Conservation (phyloP, 2,797 vertebrate species). For the Todus mexicanus region DNA sequence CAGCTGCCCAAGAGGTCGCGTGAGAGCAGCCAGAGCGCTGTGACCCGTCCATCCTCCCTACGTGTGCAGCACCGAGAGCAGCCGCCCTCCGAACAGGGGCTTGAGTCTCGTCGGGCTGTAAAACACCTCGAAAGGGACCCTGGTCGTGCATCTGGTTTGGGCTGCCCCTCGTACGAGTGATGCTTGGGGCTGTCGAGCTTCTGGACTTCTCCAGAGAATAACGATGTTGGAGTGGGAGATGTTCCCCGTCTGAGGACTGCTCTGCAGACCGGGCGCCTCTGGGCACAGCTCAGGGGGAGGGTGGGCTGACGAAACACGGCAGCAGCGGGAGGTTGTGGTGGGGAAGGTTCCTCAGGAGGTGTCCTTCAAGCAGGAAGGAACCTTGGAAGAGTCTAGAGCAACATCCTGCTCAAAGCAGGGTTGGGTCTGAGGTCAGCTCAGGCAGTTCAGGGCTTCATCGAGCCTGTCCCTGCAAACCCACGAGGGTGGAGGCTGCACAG, state of each 20-base stretch:
- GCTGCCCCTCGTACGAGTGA: rapidly evolving
- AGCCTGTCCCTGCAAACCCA: not conserved
- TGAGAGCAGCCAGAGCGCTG: not conserved
- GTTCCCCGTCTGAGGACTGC: rapidly evolving
- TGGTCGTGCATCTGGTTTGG: not conserved
- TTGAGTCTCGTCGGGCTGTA: not conserved
- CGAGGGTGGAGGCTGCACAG: not conserved
- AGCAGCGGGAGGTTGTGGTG: not conserved
- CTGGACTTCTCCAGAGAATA: not conserved
- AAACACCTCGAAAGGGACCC: not conserved
- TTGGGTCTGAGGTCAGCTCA: not conserved
- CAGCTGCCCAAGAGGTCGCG: not conserved
- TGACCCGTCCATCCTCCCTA: not conserved
- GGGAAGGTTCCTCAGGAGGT: not conserved
- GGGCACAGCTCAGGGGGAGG: rapidly evolving
- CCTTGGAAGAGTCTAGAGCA: not conserved
- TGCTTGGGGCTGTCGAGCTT: not conserved
- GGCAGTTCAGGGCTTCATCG: not conserved
- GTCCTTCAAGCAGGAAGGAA: not conserved
- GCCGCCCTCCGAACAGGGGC: rapidly evolving
- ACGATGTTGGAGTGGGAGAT: not conserved
- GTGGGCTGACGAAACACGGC: not conserved
- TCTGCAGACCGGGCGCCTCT: not conserved
- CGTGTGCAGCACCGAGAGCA: rapidly evolving
- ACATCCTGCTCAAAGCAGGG: not conserved